A percentile compares a stretch with the other conserved stretches of the same genome.
phyloP scores from a whole-genome alignment of 1,140 invertebrate genomes.

The Solenopsis invicta region DNA sequence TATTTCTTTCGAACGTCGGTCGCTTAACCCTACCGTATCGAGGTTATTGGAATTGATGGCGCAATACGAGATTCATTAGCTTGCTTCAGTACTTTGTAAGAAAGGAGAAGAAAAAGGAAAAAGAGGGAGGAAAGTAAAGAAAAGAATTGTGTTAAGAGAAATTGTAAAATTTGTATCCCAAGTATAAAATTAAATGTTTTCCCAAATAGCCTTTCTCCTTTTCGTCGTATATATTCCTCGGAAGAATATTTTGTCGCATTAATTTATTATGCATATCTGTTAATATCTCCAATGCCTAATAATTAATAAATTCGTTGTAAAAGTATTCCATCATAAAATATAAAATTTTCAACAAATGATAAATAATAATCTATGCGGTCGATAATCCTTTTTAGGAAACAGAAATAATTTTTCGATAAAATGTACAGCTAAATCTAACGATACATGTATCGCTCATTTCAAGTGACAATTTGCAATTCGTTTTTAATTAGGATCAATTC shows the following conservation, averaged over 20 bases:
- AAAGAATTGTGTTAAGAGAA: not conserved
- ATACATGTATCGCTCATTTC: not conserved
- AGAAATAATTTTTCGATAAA: conserved; percentile 11
- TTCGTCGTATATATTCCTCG: not conserved
- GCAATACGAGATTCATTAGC: conserved; percentile 52
- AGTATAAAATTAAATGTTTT: conserved; percentile 3
- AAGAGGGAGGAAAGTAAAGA: not conserved
- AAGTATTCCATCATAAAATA: not conserved
- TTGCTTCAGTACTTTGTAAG: conserved; percentile 3
- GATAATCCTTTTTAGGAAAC: not conserved
- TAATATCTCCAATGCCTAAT: not conserved
- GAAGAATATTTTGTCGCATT: not conserved
- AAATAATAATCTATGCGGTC: conserved; percentile 11
- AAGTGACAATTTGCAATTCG: not conserved
- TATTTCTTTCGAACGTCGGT: conserved; percentile 63
- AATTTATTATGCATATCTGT: not conserved
- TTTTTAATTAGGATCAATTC: not conserved
- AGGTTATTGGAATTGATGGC: conserved; percentile 65
- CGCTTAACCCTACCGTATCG: conserved; percentile 66
- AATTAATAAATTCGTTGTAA: not conserved
- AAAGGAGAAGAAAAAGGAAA: not conserved
- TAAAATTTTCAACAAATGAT: not conserved
- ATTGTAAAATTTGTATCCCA: not conserved
- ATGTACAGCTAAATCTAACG: not conserved
- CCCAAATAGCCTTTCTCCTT: not conserved